Conservation (phyloP, 2,797 vertebrate species). For the Melanotaenia maccullochi region DNA sequence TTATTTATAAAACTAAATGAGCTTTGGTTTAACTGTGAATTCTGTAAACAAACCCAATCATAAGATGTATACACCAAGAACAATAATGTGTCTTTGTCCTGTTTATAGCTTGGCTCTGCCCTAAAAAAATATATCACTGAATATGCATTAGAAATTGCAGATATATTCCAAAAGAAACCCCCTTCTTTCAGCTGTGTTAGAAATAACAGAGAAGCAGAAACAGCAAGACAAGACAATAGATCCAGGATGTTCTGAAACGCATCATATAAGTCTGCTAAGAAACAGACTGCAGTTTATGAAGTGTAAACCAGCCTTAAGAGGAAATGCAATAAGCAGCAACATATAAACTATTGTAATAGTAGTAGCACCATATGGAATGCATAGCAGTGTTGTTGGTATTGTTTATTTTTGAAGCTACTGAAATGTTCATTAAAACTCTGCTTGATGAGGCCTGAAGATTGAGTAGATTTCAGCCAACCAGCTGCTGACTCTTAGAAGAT, state of each 20-base stretch:
- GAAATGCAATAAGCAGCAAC: slow-evolving; percentile 5
- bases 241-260: slow-evolving; percentile 27
- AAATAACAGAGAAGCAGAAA: slow-evolving; percentile 21
- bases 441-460: slow-evolving; percentile 16
- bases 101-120: slow-evolving; percentile 20
- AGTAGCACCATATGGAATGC: not conserved
- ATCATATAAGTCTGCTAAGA: slow-evolving; percentile 14
- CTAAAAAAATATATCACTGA: slow-evolving; percentile 23
- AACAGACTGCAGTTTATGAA: not conserved
- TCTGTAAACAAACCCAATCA: slow-evolving; percentile 11
- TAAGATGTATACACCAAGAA: not conserved
- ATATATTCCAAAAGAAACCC: slow-evolving; percentile 22
- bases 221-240: slow-evolving; percentile 17
- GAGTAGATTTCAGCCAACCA: not conserved
- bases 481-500: not conserved
- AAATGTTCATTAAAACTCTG: slow-evolving; percentile 14
- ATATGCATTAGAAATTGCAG: slow-evolving; percentile 44
- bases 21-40: slow-evolving; percentile 11
- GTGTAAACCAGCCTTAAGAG: slow-evolving; percentile 3
- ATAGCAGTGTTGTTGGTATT: not conserved
- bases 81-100: slow-evolving; percentile 26
- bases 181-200: not conserved
- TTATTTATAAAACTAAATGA: slow-evolving; percentile 14
- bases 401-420: slow-evolving; percentile 8
- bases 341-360: not conserved